These are phyloP conservation scores for Dromococcyx pavoninus DNA, from an alignment of 2,797 vertebrate genomes.

Conservation along the genomic window DNA sequence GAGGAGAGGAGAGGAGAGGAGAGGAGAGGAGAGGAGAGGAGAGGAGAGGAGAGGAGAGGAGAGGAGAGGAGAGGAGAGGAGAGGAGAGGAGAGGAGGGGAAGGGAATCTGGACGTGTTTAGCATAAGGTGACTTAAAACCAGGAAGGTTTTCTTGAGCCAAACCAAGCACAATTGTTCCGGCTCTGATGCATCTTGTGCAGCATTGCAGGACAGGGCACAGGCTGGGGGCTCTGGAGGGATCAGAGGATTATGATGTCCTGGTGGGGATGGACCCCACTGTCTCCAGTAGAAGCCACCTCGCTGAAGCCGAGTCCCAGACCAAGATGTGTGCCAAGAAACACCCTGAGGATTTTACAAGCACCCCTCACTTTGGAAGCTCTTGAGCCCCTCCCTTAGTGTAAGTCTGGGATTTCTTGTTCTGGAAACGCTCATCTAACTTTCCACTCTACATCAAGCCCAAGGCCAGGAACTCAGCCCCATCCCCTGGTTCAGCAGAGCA, in stretches of 20 bases:
- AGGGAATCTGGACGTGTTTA: background rate
- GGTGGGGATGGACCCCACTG: accelerated
- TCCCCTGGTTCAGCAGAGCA: background rate
- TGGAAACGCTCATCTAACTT: background rate
- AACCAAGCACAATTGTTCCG: background rate
- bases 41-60: no score
- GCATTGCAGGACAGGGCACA: background rate
- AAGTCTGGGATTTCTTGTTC: background rate
- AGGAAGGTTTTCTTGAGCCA: background rate
- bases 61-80: no score
- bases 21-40: no score
- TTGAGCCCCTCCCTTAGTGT: background rate
- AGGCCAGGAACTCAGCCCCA: background rate
- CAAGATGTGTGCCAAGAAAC: background rate
- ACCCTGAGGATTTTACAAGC: background rate
- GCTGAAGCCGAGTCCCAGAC: background rate
- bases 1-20: no score
- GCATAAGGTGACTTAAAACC: background rate
- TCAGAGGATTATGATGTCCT: background rate
- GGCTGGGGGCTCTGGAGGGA: background rate
- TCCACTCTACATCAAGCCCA: background rate
- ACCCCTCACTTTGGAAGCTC: background rate
- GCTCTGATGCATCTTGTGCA: accelerated
- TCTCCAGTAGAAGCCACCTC: background rate
- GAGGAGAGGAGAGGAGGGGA: no score